Base-by-base conservation (phyloP, 2,113 vertebrate species). In the Zeus faber region DNA sequence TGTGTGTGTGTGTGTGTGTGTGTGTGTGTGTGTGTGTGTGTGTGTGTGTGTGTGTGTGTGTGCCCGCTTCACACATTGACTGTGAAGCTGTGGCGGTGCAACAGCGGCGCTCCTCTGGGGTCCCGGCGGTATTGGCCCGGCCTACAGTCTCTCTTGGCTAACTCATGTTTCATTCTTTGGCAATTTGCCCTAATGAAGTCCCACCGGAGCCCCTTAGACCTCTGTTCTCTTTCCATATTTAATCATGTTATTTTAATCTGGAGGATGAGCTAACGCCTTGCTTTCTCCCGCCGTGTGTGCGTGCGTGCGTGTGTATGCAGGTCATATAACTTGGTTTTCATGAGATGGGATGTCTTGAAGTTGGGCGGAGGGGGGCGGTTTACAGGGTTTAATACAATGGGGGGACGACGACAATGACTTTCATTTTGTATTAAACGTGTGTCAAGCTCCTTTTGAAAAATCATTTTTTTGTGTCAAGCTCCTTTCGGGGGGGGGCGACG, bases 151-250 rank as follows among this genome's bases (percentile, higher is more conserved):
- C 92, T 93, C 91, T 93, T 92, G 90, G 89, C 92, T 91, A 92
- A 91, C 94, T 96, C 93, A 92, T 95, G 95, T 95, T 97, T 97
- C 96, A 93, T 94, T 95, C 94, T 93, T 93, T 95, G 95, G 95
- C 96, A 96, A 93, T 97, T 94, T 95, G 95, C 94, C 95, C 94
- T 96, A 95, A 98, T 95, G 93, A 97, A 95, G 91, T 95, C 97
- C 95, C 96, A 67, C 77, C 87, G 94, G 96, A 95, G 91, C 92
- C 90, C 89, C 92, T 86, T 93, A 91, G 92, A 87, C 89, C 90
- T 87, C 87, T 90, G 89, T 90, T 91, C 85, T 89, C 89, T 94
- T 91, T 93, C 94, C 92, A 93, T 93, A 92, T 93, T 94, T 96
- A 94, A 94, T 95, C 90, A 69, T 91, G 91, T 91, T 91, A 88